phyloP scores from a whole-genome alignment of 1,140 invertebrate species.

The Cryptotermes secundus region DNA sequence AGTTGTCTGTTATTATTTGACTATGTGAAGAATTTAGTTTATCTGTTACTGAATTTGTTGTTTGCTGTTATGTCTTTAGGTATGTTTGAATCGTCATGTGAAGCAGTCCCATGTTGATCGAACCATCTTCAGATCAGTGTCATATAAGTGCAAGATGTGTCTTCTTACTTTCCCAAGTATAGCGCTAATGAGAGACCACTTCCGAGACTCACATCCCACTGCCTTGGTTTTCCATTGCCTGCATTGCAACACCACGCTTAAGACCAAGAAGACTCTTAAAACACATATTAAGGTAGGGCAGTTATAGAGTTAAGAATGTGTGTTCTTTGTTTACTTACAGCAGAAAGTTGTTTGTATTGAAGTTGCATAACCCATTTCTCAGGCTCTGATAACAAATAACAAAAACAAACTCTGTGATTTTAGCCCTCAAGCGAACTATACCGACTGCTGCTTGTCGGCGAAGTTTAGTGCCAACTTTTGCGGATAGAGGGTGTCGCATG shows the following conservation, averaged over 20 bases:
- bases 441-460: too few species aligned
- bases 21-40: too few species aligned
- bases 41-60: too few species aligned
- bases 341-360: not conserved
- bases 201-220: conserved; percentile 34
- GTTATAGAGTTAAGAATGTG: not conserved
- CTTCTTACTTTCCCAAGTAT: conserved; percentile 15
- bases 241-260: conserved; percentile 37
- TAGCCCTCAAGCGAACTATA: too few species aligned
- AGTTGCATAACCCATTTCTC: not conserved
- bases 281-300: conserved; percentile 38
- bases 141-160: conserved; percentile 36
- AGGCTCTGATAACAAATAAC: not conserved
- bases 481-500: too few species aligned
- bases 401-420: too few species aligned
- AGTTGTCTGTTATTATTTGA: too few species aligned
- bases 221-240: conserved; percentile 38
- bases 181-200: conserved; percentile 34
- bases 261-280: conserved; percentile 39
- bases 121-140: conserved; percentile 22
- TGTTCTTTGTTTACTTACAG: not conserved
- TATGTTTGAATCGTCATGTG: conserved; percentile 36
- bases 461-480: too few species aligned
- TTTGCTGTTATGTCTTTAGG: conserved; percentile 24
- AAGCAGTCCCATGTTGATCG: conserved; percentile 29